These are phyloP conservation scores for Tupaia chinensis DNA, from an alignment of 2,113 vertebrate species.

Conservation along the genomic window DNA sequence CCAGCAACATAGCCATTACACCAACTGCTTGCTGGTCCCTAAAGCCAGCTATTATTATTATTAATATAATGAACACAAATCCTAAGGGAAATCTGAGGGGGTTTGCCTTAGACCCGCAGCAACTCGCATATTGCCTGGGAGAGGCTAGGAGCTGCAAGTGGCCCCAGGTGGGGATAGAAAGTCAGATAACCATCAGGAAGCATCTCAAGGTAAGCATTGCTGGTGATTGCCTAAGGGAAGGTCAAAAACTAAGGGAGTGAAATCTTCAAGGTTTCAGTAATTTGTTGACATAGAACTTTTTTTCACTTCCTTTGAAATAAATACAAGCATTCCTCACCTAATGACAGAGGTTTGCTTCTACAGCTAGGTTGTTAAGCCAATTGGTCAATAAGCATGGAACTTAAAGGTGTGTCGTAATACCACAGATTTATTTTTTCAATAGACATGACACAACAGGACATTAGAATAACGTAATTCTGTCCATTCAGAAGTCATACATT, in stretches of 20 bases:
- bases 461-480: too few species aligned
- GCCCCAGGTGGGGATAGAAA: not conserved
- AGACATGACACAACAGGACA: too few species aligned
- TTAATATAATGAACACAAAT: not conserved
- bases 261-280: not conserved
- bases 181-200: not conserved
- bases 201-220: conserved; percentile 6
- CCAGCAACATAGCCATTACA: too few species aligned
- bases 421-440: too few species aligned
- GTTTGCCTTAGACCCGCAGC: not conserved
- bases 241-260: not conserved
- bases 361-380: too few species aligned
- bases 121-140: not conserved
- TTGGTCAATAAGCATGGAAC: too few species aligned
- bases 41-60: not conserved
- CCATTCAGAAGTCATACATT: too few species aligned
- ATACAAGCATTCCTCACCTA: not conserved
- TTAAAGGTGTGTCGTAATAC: too few species aligned
- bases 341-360: too few species aligned
- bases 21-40: not conserved
- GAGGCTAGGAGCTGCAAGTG: not conserved
- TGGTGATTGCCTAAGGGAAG: not conserved
- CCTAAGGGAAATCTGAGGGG: not conserved
- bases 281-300: not conserved
- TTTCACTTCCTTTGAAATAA: not conserved